phyloP scores from a whole-genome alignment of 2,113 vertebrate species.

The Grantiella picta region DNA sequence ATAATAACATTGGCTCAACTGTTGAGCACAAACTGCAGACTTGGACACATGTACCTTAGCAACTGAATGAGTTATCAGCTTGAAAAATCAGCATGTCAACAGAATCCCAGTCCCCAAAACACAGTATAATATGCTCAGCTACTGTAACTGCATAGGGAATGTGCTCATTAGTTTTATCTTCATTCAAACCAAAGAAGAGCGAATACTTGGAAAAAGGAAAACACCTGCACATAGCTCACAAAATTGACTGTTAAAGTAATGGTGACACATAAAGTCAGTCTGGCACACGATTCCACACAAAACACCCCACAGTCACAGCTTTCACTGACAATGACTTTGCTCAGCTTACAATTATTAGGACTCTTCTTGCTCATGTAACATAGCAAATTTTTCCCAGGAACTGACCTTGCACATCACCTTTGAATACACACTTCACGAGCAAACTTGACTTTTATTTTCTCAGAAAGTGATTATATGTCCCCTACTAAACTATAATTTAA shows the following conservation, averaged over 20 bases:
- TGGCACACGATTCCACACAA: neutral
- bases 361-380: neutral
- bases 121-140: neutral
- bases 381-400: neutral
- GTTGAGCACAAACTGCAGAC: neutral
- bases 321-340: neutral
- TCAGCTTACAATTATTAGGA: neutral
- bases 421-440: neutral
- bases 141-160: neutral
- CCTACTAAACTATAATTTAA: neutral
- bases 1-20: neutral
- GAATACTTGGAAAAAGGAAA: neutral
- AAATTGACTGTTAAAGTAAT: neutral
- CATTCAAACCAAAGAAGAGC: neutral
- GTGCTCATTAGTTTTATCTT: neutral
- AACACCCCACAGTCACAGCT: neutral
- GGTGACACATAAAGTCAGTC: neutral
- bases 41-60: neutral
- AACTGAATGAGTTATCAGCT: neutral
- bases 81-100: constrained; percentile 15
- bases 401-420: neutral
- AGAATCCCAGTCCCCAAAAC: constrained; percentile 16
- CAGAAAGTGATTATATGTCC: neutral
- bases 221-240: neutral
- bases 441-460: neutral